Conservation (phyloP, 2,888 invertebrate genomes). For the Platycheirus rosarum region DNA sequence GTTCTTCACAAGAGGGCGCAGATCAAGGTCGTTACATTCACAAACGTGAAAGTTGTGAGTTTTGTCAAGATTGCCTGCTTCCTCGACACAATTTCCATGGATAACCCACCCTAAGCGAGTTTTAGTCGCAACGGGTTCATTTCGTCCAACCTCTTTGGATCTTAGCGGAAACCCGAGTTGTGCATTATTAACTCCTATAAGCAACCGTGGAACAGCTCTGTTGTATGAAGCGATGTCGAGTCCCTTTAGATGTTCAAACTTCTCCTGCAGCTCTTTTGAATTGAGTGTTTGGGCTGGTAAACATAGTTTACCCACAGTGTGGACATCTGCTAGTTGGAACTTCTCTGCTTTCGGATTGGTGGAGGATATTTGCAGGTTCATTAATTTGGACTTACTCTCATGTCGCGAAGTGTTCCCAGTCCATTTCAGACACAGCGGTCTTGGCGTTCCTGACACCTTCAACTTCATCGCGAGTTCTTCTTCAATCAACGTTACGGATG, state of each 20-base stretch:
- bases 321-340: neutral
- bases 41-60: conserved; percentile 1
- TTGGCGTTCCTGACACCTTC: too few species aligned
- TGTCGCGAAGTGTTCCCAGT: conserved; percentile 3
- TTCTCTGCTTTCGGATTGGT: neutral
- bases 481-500: neutral
- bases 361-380: conserved; percentile 7
- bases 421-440: neutral
- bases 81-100: too few species aligned
- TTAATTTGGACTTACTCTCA: neutral
- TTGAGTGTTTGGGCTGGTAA: conserved; percentile 13
- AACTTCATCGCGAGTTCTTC: neutral
- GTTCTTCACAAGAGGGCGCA: neutral
- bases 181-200: conserved; percentile 64
- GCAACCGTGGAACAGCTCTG: conserved; percentile 24
- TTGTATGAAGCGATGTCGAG: conserved; percentile 44
- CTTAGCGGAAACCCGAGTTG: conserved; percentile 49
- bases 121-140: conserved; percentile 62
- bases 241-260: conserved; percentile 52
- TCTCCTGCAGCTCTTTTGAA: conserved; percentile 22
- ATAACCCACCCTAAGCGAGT: conserved; percentile 61
- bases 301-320: neutral
- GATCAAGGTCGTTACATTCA: neutral
- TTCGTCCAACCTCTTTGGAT: conserved; percentile 36
- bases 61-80: neutral